Base-by-base conservation (phyloP, 2,113 vertebrate genomes). In the Aythya baeri region DNA sequence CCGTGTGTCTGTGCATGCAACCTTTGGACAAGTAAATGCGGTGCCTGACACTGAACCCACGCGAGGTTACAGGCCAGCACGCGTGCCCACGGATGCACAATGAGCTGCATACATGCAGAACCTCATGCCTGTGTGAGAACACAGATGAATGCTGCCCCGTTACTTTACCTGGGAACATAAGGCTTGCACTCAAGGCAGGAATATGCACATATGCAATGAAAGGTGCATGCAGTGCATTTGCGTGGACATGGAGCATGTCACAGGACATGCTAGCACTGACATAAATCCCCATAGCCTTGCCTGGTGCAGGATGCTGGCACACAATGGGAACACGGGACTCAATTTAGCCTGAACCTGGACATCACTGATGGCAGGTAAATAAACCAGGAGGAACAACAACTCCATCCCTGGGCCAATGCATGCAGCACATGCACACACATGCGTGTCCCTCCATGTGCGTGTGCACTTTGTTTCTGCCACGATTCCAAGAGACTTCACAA, bases 361-460 rank as follows among this genome's bases (percentile, higher is more conserved):
- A 2, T 34, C 0, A 0, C 34, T 2, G 3, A 26, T 17, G 32
- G 41, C 36, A 78, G 11, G 70, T 18, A 38, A 66, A 74, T 34
- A 70, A 71, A 57, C 38, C 55, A 55, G 36, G 18, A 75, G 21
- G 31, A 87, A 70, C 38, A 14, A 61, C 54, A 85, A 22, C 4
- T 36, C 0, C 25, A 26, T 21, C 43, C 46, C 72, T 32, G 54
- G 17, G 21, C 31, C 4, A 0, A 27, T 1, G 1, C 7, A 2
- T 11, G 67, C 71, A n/a, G 27, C 9, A 62, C 18, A 22, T 5
- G 1, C 11, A n/a, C 1, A 13, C 44, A 72, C 75, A 34, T 1
- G 1, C 0, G 0, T 22, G 57, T 7, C 44, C 50, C 58, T 66
- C 70, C 7, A 1, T 20, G 44, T 16, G 63, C 41, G 46, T 7